Base-by-base conservation (phyloP, 2,888 invertebrate genomes). In the Mycogona germanica region DNA sequence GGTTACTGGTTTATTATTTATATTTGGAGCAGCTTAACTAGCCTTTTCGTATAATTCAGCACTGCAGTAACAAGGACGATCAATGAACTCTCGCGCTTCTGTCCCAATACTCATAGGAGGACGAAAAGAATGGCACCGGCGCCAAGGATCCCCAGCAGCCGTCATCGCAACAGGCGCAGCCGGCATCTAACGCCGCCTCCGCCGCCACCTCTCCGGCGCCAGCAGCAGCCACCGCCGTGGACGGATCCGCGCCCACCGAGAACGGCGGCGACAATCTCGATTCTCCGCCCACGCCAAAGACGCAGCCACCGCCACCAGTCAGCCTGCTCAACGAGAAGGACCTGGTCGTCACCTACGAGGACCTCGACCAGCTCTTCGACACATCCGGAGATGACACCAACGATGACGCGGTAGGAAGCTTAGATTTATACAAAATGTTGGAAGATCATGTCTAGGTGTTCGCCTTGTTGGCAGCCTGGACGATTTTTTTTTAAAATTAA, bases 341-440 rank as follows among this genome's bases (percentile, higher is more conserved):
- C 28, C 77, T 95, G 32, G 85, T 85, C 69, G 84, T 89, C 41
- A 87, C 87, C 41, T 80, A 83, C 62, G 84, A 85, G 67, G 95
- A 95, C 73, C 78, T 95, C 62, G 93, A 95, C 66, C 87, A 93
- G 70, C 83, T 95, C 66, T 96, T 95, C 73, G 88, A 89, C 68
- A 87, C 89, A 68, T 87, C 87, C 0, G 87, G 87, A 73, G 85
- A 87, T 66, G 86, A 87, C 56, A 86, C 86, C 67, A 84, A 85
- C 65, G 88, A 89, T 71, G 89, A 88, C 76, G 79, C 84, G 70
- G 86, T 86, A 75, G 79, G 78, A 73, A 3, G 14, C 17, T n/a
- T n/a, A n/a, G n/a, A n/a, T n/a, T n/a, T n/a, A n/a, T n/a, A n/a
- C n/a, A n/a, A n/a, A n/a, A n/a, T n/a, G n/a, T n/a, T n/a, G n/a